Conservation (phyloP, 2,888 invertebrate species). For the Aleiodes testaceus region DNA sequence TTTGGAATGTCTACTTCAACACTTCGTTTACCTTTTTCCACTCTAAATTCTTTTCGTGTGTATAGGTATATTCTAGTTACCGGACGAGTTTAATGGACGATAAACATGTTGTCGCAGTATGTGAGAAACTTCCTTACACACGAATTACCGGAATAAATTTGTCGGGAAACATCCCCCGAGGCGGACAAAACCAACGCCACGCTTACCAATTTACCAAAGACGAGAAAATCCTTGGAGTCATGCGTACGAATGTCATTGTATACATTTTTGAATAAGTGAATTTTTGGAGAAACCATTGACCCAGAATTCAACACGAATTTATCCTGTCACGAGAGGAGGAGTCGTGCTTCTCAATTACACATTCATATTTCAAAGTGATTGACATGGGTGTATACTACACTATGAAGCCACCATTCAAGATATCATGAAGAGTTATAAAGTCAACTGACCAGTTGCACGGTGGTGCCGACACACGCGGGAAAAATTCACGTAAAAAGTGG, state of each 20-base stretch:
- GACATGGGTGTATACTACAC: not conserved
- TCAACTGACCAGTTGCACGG: not conserved
- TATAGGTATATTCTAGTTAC: not conserved
- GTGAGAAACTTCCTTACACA: constrained; percentile 35
- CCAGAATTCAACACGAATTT: not conserved
- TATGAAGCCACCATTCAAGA: not conserved
- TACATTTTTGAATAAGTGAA: constrained; percentile 43
- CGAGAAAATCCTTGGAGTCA: constrained; percentile 40
- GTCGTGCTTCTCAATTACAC: not conserved
- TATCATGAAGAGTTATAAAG: not conserved
- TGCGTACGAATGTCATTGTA: constrained; percentile 42
- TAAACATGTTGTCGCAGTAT: constrained; percentile 32
- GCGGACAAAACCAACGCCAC: constrained; percentile 20
- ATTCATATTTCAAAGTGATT: not conserved
- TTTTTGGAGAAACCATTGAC: constrained; percentile 25
- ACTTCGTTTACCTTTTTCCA: not conserved
- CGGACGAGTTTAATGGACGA: constrained; percentile 36
- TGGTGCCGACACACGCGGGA: not conserved
- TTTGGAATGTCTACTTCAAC: constrained; percentile 24
- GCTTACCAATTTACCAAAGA: constrained; percentile 4
- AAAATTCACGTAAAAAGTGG: constrained; percentile 20
- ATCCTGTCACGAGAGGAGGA: no score
- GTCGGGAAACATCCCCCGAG: constrained; percentile 28
- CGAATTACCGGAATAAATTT: constrained; percentile 42
- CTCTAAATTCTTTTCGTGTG: not conserved